Conservation (phyloP, 2,888 invertebrate species). For the Zaprionus obscuricornis region DNA sequence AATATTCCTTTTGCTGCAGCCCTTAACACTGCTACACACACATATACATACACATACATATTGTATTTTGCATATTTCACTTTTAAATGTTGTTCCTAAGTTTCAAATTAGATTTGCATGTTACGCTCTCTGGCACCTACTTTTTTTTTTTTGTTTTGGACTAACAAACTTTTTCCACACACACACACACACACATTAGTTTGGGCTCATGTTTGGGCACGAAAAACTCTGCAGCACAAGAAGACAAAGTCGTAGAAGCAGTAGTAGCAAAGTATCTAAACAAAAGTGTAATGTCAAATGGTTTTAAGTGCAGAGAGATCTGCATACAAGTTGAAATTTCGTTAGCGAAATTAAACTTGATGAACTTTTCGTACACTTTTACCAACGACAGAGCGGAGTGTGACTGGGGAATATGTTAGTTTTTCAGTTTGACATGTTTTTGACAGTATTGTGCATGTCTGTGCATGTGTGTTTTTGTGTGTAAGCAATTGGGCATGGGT, state of each 20-base stretch:
- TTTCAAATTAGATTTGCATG: conserved; percentile 71
- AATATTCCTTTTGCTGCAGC: not conserved
- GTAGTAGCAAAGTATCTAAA: conserved; percentile 42
- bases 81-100: conserved; percentile 55
- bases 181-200: too few relatives aligned
- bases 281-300: conserved; percentile 69
- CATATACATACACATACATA: not conserved
- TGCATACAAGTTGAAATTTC: conserved; percentile 47
- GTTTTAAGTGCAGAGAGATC: conserved; percentile 45
- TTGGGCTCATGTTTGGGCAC: too few relatives aligned
- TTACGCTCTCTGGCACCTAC: conserved; percentile 50
- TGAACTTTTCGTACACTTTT: conserved; percentile 43
- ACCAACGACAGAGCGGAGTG: too few relatives aligned
- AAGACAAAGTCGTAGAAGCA: not conserved
- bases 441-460: too few relatives aligned
- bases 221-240: too few relatives aligned
- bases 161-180: conserved; percentile 35
- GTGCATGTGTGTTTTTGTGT: too few relatives aligned
- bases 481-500: not conserved
- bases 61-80: too few relatives aligned
- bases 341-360: conserved; percentile 61
- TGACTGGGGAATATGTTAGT: conserved; percentile 16
- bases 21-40: not conserved
- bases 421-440: conserved; percentile 22
- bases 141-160: too few relatives aligned